Evolutionary conservation across 2,797 vertebrate genomes (phyloP), one percentile per base, ranked within the genome.

Genomic region (Galagoides demidoff): DNA sequence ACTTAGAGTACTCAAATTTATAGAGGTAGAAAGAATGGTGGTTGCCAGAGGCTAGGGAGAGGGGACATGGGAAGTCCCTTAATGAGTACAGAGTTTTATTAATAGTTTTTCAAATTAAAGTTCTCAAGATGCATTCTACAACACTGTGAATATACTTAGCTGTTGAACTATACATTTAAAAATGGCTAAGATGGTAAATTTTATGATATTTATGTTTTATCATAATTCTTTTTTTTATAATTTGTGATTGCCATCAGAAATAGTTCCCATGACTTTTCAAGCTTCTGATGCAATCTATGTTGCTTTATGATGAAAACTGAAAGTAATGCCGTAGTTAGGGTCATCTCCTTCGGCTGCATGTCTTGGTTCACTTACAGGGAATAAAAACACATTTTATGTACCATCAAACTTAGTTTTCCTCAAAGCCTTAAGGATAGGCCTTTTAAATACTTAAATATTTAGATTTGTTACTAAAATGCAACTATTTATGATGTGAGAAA

Each of bases 191-290:
- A 64, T 64, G 29, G 29, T 31, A 64, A 64, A 64, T 64, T 31
- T 64, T 31, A 29, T 64, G 29, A 16, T 64, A 16, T 64, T 3
- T 64, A 16, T 31, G 16, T 31, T 64, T 31, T 31, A 64, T 2
- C 29, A 64, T 12, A 64, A 16, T 63, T 31, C 31, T 29, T 64
- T 64, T 64, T 52, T 49, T 45, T 86, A 93, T 1, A 9, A 31
- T 85, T 5, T 97, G 96, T 95, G 96, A 97, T 88, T 96, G 92
- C 93, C 93, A 76, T 76, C 84, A 43, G 71, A 98, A 96, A 96
- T 27, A 74, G 57, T 98, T 98, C 99, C 98, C 98, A 95, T 86
- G 68, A 93, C 85, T 70, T 95, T 97, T 97, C 93, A 94, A 79
- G 92, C 92, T 76, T 12, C 14, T 98, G 98, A 98, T 55, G 94